A percentile compares a stretch with the other conserved stretches of the same genome.
Conservation (phyloP, 2,113 vertebrate species). For the Globicephala melas region DNA sequence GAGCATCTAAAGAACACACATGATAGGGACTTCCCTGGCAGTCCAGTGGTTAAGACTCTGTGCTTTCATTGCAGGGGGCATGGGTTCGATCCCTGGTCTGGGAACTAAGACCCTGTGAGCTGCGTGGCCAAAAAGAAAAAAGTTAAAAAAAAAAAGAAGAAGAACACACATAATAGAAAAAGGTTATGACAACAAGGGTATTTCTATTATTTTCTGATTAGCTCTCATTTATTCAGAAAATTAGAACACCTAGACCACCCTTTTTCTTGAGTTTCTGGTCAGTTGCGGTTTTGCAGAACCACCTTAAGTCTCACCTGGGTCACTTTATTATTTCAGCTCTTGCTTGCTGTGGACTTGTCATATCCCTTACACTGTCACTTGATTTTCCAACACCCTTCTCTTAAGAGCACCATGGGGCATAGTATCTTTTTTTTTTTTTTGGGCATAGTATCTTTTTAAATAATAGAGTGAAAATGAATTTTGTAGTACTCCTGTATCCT, state of each 20-base stretch:
- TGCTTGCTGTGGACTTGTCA: not conserved
- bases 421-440: too few species aligned
- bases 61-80: rapidly evolving
- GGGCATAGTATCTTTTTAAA: not conserved
- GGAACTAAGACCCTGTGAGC: not conserved
- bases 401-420: not conserved
- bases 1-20: not conserved
- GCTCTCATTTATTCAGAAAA: not conserved
- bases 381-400: not conserved
- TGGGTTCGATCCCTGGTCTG: not conserved
- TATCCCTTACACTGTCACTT: not conserved
- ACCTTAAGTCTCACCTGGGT: not conserved
- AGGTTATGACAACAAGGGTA: not conserved
- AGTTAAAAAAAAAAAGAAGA: too few species aligned
- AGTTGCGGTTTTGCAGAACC: not conserved
- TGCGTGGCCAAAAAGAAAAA: not conserved
- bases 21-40: not conserved
- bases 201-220: not conserved
- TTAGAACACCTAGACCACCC: not conserved
- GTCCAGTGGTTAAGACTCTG: not conserved
- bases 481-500: not conserved
- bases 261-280: not conserved
- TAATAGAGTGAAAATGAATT: not conserved
- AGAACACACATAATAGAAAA: too few species aligned
- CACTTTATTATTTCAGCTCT: not conserved